These are phyloP conservation scores for Tapera naevia DNA, from an alignment of 2,797 vertebrate species.

Conservation along the genomic window DNA sequence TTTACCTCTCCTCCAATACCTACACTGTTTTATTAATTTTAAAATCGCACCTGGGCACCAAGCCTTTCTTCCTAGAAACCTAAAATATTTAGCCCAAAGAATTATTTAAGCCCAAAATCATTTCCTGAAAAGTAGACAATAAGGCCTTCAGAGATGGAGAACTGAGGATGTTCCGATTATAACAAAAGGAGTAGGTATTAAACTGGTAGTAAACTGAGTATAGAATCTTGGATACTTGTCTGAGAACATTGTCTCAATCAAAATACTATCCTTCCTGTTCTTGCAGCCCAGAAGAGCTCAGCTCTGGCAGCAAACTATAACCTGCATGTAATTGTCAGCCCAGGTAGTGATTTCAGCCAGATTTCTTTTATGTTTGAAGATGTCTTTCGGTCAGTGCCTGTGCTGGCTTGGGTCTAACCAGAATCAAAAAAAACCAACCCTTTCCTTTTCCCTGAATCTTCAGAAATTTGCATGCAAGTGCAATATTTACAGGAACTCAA, in stretches of 20 bases:
- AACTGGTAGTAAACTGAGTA: neutral
- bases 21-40: slow-evolving; percentile 1
- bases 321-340: neutral
- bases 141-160: neutral
- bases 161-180: neutral
- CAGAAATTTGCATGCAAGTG: neutral
- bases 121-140: neutral
- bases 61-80: neutral
- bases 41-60: neutral
- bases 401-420: neutral
- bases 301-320: neutral
- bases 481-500: neutral
- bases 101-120: neutral
- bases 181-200: neutral
- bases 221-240: neutral
- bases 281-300: neutral
- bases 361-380: neutral
- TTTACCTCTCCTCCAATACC: neutral
- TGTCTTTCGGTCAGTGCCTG: neutral
- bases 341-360: neutral
- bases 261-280: neutral
- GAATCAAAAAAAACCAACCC: neutral
- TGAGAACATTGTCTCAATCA: neutral
- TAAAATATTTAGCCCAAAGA: neutral
- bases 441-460: neutral